Percentiles rank a stretch among this genome's conserved stretches.
phyloP scores from a whole-genome alignment of 2,888 invertebrate species.

The Eugnorisma glareosa region DNA sequence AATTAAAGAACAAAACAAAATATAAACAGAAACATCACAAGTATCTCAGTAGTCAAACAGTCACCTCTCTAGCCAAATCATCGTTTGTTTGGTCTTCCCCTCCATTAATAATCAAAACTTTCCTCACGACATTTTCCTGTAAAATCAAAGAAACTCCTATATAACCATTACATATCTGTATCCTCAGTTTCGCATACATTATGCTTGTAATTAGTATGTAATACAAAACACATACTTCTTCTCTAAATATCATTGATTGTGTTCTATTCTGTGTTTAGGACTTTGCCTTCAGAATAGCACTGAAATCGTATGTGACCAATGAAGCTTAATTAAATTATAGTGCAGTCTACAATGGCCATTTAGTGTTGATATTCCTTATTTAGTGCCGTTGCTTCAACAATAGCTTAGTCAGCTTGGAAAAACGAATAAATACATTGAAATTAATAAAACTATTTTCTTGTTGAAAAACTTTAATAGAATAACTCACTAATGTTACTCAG shows the following conservation, averaged over 20 bases:
- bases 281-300: constrained; percentile 13
- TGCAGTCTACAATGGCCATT: neutral
- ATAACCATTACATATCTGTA: neutral
- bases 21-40: too few relatives aligned
- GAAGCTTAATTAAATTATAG: constrained; percentile 27
- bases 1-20: too few relatives aligned
- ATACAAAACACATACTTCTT: neutral
- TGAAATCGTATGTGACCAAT: constrained; percentile 4
- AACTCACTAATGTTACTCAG: neutral
- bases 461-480: constrained; percentile 9
- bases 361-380: neutral
- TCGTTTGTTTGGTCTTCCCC: neutral
- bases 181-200: neutral
- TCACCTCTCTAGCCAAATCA: neutral
- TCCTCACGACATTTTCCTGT: neutral
- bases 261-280: neutral
- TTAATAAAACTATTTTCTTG: neutral
- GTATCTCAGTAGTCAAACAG: neutral
- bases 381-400: neutral
- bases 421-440: neutral
- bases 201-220: neutral
- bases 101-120: neutral
- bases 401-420: neutral
- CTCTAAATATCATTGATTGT: neutral
- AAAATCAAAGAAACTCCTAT: neutral